Conservation (phyloP, 2,113 vertebrate species). For the Polyodon spathula region DNA sequence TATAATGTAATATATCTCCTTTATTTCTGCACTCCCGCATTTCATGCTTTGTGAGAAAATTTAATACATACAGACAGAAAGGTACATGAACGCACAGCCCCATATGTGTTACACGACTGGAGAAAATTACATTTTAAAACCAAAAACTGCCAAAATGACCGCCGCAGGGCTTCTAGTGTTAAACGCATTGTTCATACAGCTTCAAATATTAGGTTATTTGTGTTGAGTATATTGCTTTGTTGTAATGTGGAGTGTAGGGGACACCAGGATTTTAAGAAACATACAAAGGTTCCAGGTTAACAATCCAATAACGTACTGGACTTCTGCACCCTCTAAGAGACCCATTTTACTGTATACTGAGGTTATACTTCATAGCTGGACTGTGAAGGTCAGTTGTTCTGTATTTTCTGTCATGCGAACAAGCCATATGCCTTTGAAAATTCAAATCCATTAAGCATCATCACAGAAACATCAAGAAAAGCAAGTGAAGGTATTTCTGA, state of each 20-base stretch:
- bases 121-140: no score
- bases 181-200: background rate
- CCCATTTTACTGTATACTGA: background rate
- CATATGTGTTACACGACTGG: no score
- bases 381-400: background rate
- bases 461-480: slow-evolving; percentile 3
- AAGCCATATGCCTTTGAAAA: background rate
- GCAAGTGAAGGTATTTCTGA: background rate
- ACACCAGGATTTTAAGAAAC: background rate
- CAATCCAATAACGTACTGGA: no score
- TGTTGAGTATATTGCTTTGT: background rate
- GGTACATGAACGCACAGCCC: no score
- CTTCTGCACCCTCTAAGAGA: background rate
- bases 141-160: no score
- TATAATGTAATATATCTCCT: no score
- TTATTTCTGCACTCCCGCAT: no score
- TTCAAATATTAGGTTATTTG: background rate
- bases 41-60: no score
- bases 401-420: background rate
- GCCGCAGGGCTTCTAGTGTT: no score
- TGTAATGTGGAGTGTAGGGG: background rate
- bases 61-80: no score
- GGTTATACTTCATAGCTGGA: slow-evolving; percentile 1
- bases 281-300: background rate
- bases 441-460: slow-evolving; percentile 6